Base-by-base conservation (phyloP, 1,140 invertebrate genomes). In the Wiebesia pumilae region DNA sequence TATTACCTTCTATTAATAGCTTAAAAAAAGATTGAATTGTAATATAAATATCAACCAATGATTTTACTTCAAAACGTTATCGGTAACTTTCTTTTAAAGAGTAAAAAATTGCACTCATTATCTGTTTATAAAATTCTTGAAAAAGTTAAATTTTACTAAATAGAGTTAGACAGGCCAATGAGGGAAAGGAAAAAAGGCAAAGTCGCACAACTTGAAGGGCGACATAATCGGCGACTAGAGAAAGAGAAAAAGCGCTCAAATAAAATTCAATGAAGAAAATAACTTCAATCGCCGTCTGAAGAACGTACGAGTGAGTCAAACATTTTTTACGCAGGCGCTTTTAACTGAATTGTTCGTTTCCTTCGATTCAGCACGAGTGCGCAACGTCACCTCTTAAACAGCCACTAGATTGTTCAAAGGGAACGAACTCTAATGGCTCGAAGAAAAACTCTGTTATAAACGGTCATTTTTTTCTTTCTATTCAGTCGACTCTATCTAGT, bases 271-370 rank as follows among this genome's bases (percentile, higher is more conserved):
- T 62, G 10, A 27, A 62, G 58, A 62, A 62, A 62, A 4, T 6
- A 6, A 62, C 79, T 58, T 81, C 80, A 82, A 78, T 78, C 80
- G 30, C 0, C 43, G 33, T 51, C 65, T 73, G 30, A 27, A 69
- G 24, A 73, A 86, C 33, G 58, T 38, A 10, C 58, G 58, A 65
- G 51, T 40, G 73, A 83, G 65, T 81, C 33, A 71, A 85, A 84
- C 33, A 73, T 85, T 81, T 85, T 81, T 81, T 73, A 81, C 30
- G 43, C 75, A 19, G 65, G 21, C 38, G 77, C 78, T 81, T 81
- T 85, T 80, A 85, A 85, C 84, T 73, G 67, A 81, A 85, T 85
- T 73, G 65, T 85, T 79, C 77, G 78, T 85, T 81, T 85, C 78
- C 84, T 85, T 81, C 67, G 67, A 85, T 85, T 85, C 73, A 73